A percentile compares a stretch with the other conserved stretches of the same genome.
phyloP scores from a whole-genome alignment of 2,888 invertebrate species.

The Scelioninae gen. 2 region DNA sequence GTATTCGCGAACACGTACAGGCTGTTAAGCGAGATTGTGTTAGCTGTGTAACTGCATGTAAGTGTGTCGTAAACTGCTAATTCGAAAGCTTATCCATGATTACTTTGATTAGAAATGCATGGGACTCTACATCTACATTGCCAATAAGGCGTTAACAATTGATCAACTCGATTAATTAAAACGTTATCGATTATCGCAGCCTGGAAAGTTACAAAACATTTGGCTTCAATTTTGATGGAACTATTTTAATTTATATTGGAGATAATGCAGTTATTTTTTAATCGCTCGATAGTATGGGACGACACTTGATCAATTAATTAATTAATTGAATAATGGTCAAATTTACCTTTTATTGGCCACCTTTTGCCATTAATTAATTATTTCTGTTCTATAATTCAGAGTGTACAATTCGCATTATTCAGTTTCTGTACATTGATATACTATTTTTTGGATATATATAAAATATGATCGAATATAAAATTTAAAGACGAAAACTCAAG shows the following conservation, averaged over 20 bases:
- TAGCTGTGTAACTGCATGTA: conserved; percentile 52
- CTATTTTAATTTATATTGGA: too few relatives aligned
- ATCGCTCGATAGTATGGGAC: too few relatives aligned
- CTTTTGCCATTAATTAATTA: too few relatives aligned
- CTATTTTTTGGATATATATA: too few relatives aligned
- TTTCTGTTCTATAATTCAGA: too few relatives aligned
- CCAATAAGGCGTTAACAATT: conserved; percentile 30
- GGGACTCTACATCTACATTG: background rate
- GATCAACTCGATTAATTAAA: conserved; percentile 13
- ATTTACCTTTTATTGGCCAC: too few relatives aligned
- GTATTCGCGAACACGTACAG: conserved; percentile 73
- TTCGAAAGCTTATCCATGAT: conserved; percentile 55
- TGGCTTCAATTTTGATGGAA: too few relatives aligned
- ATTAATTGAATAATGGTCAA: conserved; percentile 15
- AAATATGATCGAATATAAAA: too few relatives aligned
- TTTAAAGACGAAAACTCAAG: too few relatives aligned
- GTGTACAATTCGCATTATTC: too few relatives aligned
- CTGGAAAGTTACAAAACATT: background rate
- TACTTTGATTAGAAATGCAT: conserved; percentile 53
- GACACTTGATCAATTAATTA: conserved; percentile 17
- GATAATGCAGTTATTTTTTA: too few relatives aligned
- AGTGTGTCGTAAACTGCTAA: conserved; percentile 54
- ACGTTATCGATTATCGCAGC: conserved; percentile 1
- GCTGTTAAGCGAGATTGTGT: conserved; percentile 69
- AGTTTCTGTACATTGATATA: too few relatives aligned